Evolutionary conservation across 2,888 invertebrate genomes (phyloP).

Genomic region (Catocala sponsa): DNA sequence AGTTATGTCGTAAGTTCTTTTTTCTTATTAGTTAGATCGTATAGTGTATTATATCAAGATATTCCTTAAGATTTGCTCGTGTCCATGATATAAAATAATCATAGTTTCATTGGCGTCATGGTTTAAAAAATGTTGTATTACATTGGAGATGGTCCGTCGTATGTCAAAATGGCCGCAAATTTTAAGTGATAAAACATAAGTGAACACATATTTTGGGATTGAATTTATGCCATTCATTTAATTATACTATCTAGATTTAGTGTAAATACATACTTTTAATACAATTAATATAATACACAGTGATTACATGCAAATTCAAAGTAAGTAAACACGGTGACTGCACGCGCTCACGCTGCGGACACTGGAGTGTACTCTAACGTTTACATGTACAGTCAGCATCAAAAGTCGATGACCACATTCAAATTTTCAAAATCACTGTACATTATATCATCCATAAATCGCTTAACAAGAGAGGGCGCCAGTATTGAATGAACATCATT

Average conservation of each 20-base stretch:
- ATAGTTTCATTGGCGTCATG: too few species aligned
- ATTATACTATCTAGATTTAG: background rate
- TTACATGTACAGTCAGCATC: too few species aligned
- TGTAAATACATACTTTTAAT: background rate
- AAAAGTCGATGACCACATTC: too few species aligned
- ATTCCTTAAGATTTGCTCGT: too few species aligned
- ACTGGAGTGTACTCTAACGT: background rate
- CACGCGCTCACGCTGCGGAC: background rate
- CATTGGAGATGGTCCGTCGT: too few species aligned
- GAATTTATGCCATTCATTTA: background rate
- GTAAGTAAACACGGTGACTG: background rate
- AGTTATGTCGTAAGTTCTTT: slow-evolving; percentile 2
- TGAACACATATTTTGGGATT: slow-evolving; percentile 1
- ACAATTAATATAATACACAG: background rate
- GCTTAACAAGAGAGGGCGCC: too few species aligned
- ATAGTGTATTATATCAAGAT: slow-evolving; percentile 1
- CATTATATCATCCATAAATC: too few species aligned
- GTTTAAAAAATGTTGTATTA: too few species aligned
- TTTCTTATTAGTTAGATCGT: slow-evolving; percentile 1
- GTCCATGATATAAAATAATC: too few species aligned
- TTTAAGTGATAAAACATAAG: background rate
- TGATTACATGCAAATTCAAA: background rate
- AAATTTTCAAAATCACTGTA: too few species aligned
- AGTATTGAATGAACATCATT: too few species aligned
- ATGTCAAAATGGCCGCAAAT: too few species aligned